Base-by-base conservation (phyloP, 1,140 invertebrate genomes). In the Drosophila tsacasi region DNA sequence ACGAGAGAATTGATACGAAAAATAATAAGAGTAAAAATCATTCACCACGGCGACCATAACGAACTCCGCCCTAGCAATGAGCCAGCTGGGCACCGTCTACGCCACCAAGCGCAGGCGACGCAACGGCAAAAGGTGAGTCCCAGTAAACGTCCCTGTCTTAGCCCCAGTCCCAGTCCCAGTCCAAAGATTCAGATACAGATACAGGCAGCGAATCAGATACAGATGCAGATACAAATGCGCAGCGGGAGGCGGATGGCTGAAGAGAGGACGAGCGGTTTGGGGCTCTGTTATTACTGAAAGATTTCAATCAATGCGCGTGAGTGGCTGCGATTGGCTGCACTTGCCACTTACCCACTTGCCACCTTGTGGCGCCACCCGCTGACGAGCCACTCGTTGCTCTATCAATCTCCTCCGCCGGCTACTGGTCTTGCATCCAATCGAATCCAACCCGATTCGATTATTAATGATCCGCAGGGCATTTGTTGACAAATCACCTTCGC, bases 31-130 rank as follows among this genome's bases (percentile, higher is more conserved):
- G 47, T 30, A 46, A 77, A 83, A 91, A 85, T 87, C 91, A 89
- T 92, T 92, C 91, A 92, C 84, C 80, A 92, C 91, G 91, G 91
- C 91, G 91, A 92, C 91, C 87, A 89, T 92, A 83, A 92, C 91
- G 84, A 92, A 92, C 85, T 92, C 91, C 84, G 91, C 91, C 87
- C 80, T 92, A 81, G 91, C 91, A 79, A 96, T 97, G 94, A 98
- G 97, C 94, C 97, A 98, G 91, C 95, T 98, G 79, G 97, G 97
- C 71, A 98, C 98, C 81, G 98, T 98, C 87, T 99, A 99, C 93
- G 98, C 98, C 65, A 99, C 98, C 63, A 99, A 99, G 93, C 94
- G 98, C 84, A 94, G 98, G 92, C 94, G 98, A 89, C 94, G 98
- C 83, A 99, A 98, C 93, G 98, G 97, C 78, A 99, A 99, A 95